Evolutionary conservation across 2,888 invertebrate species (phyloP).

Genomic region (Peribatodes rhomboidaria): DNA sequence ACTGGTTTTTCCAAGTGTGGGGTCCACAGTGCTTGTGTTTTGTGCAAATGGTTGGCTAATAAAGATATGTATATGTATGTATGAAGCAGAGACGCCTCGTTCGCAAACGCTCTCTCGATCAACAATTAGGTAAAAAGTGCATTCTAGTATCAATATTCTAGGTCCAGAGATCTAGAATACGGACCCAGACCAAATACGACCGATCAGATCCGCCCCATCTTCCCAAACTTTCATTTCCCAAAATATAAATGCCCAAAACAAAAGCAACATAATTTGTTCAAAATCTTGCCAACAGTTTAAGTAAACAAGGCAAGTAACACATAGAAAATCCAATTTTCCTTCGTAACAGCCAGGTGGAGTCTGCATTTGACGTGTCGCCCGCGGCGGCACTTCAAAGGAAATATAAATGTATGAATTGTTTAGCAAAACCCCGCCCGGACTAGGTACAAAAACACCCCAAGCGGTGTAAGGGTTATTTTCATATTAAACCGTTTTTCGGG

Average conservation of each 20-base stretch:
- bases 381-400: slow-evolving; percentile 82
- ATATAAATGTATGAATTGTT: slow-evolving; percentile 84
- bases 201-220: background rate
- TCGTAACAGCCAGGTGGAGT: slow-evolving; percentile 74
- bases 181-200: background rate
- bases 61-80: too few relatives aligned
- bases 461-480: slow-evolving; percentile 56
- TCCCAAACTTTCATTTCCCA: background rate
- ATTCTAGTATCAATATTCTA: too few relatives aligned
- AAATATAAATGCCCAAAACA: background rate
- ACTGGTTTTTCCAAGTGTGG: too few relatives aligned
- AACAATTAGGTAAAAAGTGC: too few relatives aligned
- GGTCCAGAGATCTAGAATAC: too few relatives aligned
- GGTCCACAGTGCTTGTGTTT: too few relatives aligned
- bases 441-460: slow-evolving; percentile 65
- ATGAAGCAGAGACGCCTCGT: too few relatives aligned
- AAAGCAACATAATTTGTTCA: background rate
- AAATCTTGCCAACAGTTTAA: slow-evolving; percentile 20
- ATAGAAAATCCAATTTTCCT: slow-evolving; percentile 65
- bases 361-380: slow-evolving; percentile 80
- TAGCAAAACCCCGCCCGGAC: slow-evolving; percentile 73
- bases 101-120: too few relatives aligned
- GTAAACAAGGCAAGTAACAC: slow-evolving; percentile 18
- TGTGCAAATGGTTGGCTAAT: too few relatives aligned
- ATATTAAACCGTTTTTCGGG: slow-evolving; percentile 37